Base-by-base conservation (phyloP, 2,888 invertebrate species). In the Trissoscelio sp. region DNA sequence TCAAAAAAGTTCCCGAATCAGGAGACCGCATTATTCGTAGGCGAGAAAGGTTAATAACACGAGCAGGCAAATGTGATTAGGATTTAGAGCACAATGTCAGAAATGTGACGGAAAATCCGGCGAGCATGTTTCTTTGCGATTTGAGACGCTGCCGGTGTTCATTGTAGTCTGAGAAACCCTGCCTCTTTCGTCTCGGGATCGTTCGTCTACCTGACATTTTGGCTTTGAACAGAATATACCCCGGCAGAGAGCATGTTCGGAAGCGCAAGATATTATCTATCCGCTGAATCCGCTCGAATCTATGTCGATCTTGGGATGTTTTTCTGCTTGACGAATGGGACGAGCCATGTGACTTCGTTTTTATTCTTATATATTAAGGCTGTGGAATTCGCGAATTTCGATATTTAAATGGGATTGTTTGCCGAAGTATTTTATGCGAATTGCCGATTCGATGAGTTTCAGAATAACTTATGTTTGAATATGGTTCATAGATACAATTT, bases 191-290 rank as follows among this genome's bases (percentile, higher is more conserved):
- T 67, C 74, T 74, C 44, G 58, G 48, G 82, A 82, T 79, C 66
- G 75, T 69, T 83, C 81, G 72, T 83, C 85, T 89, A 89, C 90
- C 89, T 90, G 89, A 89, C 88, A 78, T 77, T 88, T 87, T 85
- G 87, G 85, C 87, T 86, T 83, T 72, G 82, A 73, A 78, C 79
- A 77, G 83, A 82, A 83, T 77, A 81, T 83, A 83, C 78, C 83
- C 83, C 77, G 84, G 78, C 83, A 70, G 53, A 55, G 64, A 73
- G 83, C 84, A 74, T 81, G 82, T 83, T 84, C 82, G 81, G 73
- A 82, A 84, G 82, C 84, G 75, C 79, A 73, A 87, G 88, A 89
- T 90, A 86, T 86, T 89, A 90, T 90, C 89, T 88, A 85, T 86
- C 86, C 84, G 82, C 79, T 82, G 85, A 88, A 88, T 87, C 86